Base-by-base conservation (phyloP, 2,113 vertebrate genomes). In the Ochotona princeps region DNA sequence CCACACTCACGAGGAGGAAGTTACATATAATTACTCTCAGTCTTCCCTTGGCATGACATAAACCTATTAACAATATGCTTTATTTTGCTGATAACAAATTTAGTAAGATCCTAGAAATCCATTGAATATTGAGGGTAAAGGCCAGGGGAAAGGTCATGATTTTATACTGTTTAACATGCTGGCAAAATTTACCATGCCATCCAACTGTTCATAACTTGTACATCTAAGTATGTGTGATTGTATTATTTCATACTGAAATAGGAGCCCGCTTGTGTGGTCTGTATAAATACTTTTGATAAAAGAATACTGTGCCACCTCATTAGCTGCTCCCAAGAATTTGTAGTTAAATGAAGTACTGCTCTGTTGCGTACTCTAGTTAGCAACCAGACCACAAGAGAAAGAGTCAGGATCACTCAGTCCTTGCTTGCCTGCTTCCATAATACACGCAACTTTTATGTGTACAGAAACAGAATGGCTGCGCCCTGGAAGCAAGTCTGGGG, bases 381-480 rank as follows among this genome's bases (percentile, higher is more conserved):
- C 87, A 89, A 75, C 11, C 18, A 90, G 69, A 84, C 20, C 63
- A 65, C 5, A 10, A 87, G 61, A 63, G 47, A 83, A 72, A 54
- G 54, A 67, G 13, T 17, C 0, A 2, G 5, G 18, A 5, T 15
- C 18, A 49, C 21, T 84, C 67, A 23, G 2, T 65, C 89, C 44
- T 78, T 91, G 6, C 82, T 63, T 92, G 70, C 21, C 63, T 51
- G 66, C 14, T 76, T 87, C 38, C 32, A 66, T 87, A 96, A 89
- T 69, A 80, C 95, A 89, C 17, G n/a, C 26, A 51, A 69, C 30
- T 35, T 80, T 65, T 47, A 25, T 25, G 1, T 26, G 6, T 57
- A 51, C 28, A 73, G 28, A 92, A 89, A 90, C 61, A 81, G 44
- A 66, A 70, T 38, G 6, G 32, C 30, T 72, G 54, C 63, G 21